Evolutionary conservation across 2,797 vertebrate genomes (phyloP), one percentile per base, ranked within the genome.

Genomic region (Acanthurus lineatus): DNA sequence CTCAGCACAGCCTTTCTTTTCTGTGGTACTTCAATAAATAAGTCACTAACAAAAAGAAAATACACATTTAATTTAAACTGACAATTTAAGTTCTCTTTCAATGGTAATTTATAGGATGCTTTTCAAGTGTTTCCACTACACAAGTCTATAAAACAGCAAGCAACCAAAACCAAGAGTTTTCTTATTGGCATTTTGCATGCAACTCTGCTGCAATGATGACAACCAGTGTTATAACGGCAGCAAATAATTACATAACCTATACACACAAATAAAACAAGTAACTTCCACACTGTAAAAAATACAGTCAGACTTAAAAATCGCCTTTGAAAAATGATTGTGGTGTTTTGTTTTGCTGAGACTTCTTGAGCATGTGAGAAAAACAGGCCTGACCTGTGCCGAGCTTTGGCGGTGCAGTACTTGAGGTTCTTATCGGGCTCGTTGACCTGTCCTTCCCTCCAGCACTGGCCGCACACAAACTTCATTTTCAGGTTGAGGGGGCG

Each of bases 401-500:
- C 97, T 95, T 99, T 99, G 88, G 98, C 98, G 1, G 97, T 98
- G 94, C 98, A 99, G 92, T 99, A 99, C 91, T 99, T 99, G 81
- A 98, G 96, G 86, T 98, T 97, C 88, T 98, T 98, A 95, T 99
- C 98, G 0, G 97, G 97, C 89, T 99, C 98, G 40, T 98, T 97
- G 89, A 99, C 97, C 88, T 99, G 97, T 59, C 98, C 98, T 0
- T 99, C 98, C 71, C 96, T 95, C 97, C 98, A 98, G 92, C 98
- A 99, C 88, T 99, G 98, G 72, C 98, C 97, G 40, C 98, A 99
- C 66, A 99, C 98, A 79, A 99, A 99, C 94, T 99, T 99, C 97
- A 99, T 98, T 92, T 99, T 98, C 75, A 99, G 95, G 90, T 99
- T 98, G 70, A 99, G 96, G 68, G 95, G 95, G 0, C 95, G 93